Evolutionary conservation across 2,113 vertebrate genomes (phyloP).

Genomic region (Nannospalax galili): DNA sequence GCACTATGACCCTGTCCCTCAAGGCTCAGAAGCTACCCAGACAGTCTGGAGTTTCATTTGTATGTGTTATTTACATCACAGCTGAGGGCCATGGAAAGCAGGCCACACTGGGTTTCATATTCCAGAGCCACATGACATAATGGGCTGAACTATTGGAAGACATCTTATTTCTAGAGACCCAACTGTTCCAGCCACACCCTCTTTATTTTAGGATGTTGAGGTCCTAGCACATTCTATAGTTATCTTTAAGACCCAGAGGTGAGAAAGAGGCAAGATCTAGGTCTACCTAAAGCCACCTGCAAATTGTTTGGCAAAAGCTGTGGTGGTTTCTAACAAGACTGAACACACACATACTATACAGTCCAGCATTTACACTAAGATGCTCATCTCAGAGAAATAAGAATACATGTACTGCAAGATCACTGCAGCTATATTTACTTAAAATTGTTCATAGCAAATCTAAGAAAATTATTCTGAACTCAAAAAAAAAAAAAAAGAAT

Average conservation of each 20-base stretch:
- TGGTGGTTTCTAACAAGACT: background rate
- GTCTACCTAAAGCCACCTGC: background rate
- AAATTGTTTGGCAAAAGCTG: background rate
- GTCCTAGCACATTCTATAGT: background rate
- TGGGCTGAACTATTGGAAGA: background rate
- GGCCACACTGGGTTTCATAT: background rate
- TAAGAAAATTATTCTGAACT: no score
- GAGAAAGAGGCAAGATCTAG: background rate
- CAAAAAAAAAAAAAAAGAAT: background rate
- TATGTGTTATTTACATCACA: background rate
- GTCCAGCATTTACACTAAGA: background rate
- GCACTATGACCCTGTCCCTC: background rate
- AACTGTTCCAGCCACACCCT: background rate
- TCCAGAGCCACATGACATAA: background rate
- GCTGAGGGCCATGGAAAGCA: background rate
- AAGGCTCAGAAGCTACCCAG: background rate
- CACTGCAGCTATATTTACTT: background rate
- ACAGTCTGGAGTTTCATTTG: background rate
- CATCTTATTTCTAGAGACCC: background rate
- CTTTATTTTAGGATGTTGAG: background rate
- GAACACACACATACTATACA: background rate
- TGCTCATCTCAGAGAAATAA: background rate
- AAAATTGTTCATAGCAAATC: background rate
- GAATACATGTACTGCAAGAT: background rate
- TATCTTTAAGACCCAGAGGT: background rate